Evolutionary conservation across 2,888 invertebrate species (phyloP).

Genomic region (Tuta absoluta): DNA sequence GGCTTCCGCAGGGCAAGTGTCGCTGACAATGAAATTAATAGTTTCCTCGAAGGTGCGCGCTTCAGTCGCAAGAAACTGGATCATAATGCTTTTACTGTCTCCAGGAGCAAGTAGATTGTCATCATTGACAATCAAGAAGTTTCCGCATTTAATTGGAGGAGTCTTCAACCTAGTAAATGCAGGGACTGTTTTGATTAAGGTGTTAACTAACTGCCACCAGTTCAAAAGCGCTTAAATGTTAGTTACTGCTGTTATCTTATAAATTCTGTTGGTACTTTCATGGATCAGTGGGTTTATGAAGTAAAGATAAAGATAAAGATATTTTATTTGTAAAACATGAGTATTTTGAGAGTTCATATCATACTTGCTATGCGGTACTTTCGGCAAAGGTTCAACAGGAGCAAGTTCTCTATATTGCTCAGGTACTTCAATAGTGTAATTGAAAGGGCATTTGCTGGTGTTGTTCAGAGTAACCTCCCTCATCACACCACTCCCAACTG

Average conservation of each 20-base stretch:
- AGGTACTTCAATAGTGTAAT: constrained; percentile 70
- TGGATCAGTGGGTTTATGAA: no score
- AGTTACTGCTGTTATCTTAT: no score
- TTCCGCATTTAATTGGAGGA: constrained; percentile 69
- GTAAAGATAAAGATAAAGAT: no score
- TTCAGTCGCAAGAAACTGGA: constrained; percentile 65
- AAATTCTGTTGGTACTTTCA: no score
- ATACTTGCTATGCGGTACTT: not conserved
- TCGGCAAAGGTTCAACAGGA: constrained; percentile 38
- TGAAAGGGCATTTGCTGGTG: constrained; percentile 81
- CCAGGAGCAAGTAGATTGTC: constrained; percentile 73
- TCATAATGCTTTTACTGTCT: constrained; percentile 65
- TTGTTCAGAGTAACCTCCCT: constrained; percentile 81
- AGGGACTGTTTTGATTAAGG: not conserved
- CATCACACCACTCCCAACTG: constrained; percentile 74
- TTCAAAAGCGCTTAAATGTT: no score
- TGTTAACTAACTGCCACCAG: no score
- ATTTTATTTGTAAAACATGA: no score
- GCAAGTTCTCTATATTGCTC: constrained; percentile 50
- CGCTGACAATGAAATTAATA: constrained; percentile 69
- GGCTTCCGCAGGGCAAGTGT: constrained; percentile 74
- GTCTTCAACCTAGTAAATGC: constrained; percentile 9
- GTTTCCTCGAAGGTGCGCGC: constrained; percentile 67
- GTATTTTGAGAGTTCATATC: no score
- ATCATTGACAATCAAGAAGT: constrained; percentile 69